Evolutionary conservation across 2,113 vertebrate genomes (phyloP), one percentile per base, ranked within the genome.

Genomic region (Accipiter cooperii): DNA sequence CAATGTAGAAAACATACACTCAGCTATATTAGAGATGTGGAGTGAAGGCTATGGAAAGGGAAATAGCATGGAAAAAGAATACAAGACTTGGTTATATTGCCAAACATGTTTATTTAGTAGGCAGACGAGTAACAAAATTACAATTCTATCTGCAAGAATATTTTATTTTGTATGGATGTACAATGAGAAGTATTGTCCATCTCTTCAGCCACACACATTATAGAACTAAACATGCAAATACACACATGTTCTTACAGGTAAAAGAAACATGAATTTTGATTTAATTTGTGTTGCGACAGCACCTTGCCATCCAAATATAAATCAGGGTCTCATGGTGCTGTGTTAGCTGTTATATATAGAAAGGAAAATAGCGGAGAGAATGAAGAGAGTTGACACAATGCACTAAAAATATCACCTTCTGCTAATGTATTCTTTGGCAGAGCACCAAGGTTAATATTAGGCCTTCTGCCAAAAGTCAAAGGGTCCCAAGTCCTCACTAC

Each of bases 341-440:
- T 78, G 46, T 69, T 96, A 86, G 33, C n/a, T 85, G 46, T 60
- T 92, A 90, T 34, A 90, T 55, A 93, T 66, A 87, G 65, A 84
- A 90, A 78, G 20, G 31, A 93, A 93, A 79, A 82, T 7, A 83
- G 70, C 20, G 7, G 20, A 90, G 58, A 78, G 38, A 77, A 28
- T 42, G 31, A 87, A 54, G 36, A 87, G 10, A 19, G 52, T 76
- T 94, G 90, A 92, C 13, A 69, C 20, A 83, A 76, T 22, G 31
- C 49, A 93, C 75, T 93, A 83, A 89, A 96, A 93, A 95, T 87
- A 93, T 10, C 15, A 42, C 34, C 80, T 93, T 88, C 49, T 55
- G 46, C 74, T 96, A 91, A 96, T 77, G 76, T 70, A 65, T 68
- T 95, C 57, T 84, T 79, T 84, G 90, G 86, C 80, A 87, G 44